Evolutionary conservation across 2,797 vertebrate genomes (phyloP).

Genomic region (Rhyacichthys aspro): DNA sequence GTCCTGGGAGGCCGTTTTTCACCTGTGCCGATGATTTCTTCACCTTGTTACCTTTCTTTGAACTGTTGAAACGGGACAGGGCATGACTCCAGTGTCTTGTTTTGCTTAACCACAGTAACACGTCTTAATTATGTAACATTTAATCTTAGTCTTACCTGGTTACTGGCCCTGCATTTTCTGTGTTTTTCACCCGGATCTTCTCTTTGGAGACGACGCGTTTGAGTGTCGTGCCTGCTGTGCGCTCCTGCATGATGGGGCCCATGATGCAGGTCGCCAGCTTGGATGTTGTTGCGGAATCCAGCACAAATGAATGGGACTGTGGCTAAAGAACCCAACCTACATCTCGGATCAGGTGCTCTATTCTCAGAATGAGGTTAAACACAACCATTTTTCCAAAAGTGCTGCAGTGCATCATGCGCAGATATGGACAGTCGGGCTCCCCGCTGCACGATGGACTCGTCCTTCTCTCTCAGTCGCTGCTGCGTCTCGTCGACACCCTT

Average conservation of each 20-base stretch:
- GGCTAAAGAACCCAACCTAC: slow-evolving; percentile 68
- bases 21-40: slow-evolving; percentile 73
- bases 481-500: slow-evolving; percentile 16
- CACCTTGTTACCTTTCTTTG: slow-evolving; percentile 78
- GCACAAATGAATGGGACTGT: slow-evolving; percentile 41
- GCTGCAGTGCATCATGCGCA: slow-evolving; percentile 78
- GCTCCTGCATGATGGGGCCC: slow-evolving; percentile 86
- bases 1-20: slow-evolving; percentile 68
- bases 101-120: background rate
- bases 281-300: slow-evolving; percentile 45
- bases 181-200: slow-evolving; percentile 77
- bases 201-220: slow-evolving; percentile 81
- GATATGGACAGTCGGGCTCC: slow-evolving; percentile 37
- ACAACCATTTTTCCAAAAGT: slow-evolving; percentile 63
- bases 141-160: slow-evolving; percentile 64
- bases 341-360: slow-evolving; percentile 61
- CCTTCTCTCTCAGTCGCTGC: slow-evolving; percentile 8
- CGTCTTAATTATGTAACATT: too few relatives aligned
- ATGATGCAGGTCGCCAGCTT: slow-evolving; percentile 68
- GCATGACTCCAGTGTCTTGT: background rate
- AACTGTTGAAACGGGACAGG: slow-evolving; percentile 65
- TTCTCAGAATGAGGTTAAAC: slow-evolving; percentile 57
- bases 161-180: slow-evolving; percentile 73
- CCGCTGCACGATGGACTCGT: slow-evolving; percentile 43
- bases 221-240: slow-evolving; percentile 74